A percentile compares a stretch with the other conserved stretches of the same genome.
phyloP scores from a whole-genome alignment of 2,113 vertebrate species.

The Glaucomys volans region DNA sequence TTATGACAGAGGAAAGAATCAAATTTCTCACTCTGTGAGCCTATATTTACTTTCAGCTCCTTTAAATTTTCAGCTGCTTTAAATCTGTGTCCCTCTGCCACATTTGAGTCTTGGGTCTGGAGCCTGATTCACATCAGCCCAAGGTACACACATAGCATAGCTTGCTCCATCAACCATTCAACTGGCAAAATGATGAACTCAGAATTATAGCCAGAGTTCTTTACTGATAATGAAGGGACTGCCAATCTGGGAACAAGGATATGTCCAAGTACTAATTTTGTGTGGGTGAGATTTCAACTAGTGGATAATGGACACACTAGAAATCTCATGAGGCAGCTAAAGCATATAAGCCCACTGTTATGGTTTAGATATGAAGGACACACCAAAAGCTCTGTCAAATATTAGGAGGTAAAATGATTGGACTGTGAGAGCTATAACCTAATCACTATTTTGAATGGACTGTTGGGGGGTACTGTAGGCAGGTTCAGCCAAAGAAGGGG shows the following conservation, averaged over 20 bases:
- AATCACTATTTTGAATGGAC: too few relatives aligned
- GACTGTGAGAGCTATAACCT: too few relatives aligned
- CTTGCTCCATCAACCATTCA: neutral
- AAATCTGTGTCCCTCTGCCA: neutral
- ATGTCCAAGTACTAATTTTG: neutral
- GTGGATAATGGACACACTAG: neutral
- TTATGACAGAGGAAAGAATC: neutral
- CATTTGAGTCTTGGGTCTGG: neutral
- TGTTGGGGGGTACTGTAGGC: too few relatives aligned
- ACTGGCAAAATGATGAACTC: neutral
- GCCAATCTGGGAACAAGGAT: neutral
- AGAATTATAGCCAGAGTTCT: neutral
- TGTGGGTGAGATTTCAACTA: neutral
- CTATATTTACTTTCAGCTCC: neutral
- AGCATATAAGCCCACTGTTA: neutral
- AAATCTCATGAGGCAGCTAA: neutral
- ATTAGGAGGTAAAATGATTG: too few relatives aligned
- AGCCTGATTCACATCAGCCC: neutral
- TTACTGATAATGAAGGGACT: neutral
- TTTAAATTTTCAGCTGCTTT: neutral
- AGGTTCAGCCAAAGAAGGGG: too few relatives aligned
- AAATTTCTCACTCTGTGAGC: neutral
- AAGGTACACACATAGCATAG: fast-evolving
- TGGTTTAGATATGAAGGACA: too few relatives aligned
- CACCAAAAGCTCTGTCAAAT: too few relatives aligned